A percentile compares a stretch with the other conserved stretches of the same genome.
Evolutionary conservation across 2,113 vertebrate species (phyloP).

Genomic region (Chaenocephalus aceratus): DNA sequence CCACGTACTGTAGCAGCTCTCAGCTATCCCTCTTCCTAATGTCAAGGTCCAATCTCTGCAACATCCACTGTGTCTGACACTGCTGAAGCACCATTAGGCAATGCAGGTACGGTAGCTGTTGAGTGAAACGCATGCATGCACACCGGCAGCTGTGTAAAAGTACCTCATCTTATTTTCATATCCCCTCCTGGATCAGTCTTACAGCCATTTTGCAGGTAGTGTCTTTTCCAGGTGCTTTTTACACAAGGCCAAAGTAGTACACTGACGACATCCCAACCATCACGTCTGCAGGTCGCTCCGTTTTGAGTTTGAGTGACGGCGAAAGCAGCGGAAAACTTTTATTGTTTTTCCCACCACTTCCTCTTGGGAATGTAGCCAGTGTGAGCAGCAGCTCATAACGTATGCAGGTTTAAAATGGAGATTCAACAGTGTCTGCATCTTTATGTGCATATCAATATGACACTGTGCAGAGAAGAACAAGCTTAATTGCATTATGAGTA

Average conservation of each 20-base stretch:
- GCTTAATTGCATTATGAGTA: slow-evolving; percentile 47
- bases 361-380: slow-evolving; percentile 21
- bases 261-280: slow-evolving; percentile 33
- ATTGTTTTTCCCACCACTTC: slow-evolving; percentile 51
- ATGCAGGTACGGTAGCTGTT: slow-evolving; percentile 2
- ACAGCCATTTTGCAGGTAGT: background rate
- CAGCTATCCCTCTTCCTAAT: slow-evolving; percentile 26
- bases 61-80: background rate
- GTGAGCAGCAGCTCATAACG: slow-evolving; percentile 54
- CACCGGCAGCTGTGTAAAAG: background rate
- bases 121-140: background rate
- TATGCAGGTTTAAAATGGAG: slow-evolving; percentile 46
- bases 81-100: slow-evolving; percentile 23
- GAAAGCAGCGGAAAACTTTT: slow-evolving; percentile 23
- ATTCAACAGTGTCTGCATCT: slow-evolving; percentile 48
- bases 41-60: slow-evolving; percentile 23
- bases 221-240: slow-evolving; percentile 2
- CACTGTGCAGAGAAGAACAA: slow-evolving; percentile 29
- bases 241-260: slow-evolving; percentile 11
- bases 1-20: background rate
- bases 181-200: background rate
- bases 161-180: slow-evolving; percentile 4
- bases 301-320: slow-evolving; percentile 41
- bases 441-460: slow-evolving; percentile 34
- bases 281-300: slow-evolving; percentile 16